phyloP scores from a whole-genome alignment of 2,888 invertebrate species.

The Caenorhabditis sp. region DNA sequence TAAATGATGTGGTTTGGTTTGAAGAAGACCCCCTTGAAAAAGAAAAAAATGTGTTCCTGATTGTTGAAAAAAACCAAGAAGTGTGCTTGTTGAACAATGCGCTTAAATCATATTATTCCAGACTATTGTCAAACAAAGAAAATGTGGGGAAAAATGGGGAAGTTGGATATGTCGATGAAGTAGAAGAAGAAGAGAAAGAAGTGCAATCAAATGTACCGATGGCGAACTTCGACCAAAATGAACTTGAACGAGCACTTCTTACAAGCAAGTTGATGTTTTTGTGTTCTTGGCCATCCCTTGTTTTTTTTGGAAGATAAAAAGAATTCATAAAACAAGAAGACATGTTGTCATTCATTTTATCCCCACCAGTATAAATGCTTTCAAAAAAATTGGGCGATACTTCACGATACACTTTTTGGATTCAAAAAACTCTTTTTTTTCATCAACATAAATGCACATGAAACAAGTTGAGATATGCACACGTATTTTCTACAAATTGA shows the following conservation, averaged over 20 bases:
- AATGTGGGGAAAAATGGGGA: neutral
- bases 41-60: too few species aligned
- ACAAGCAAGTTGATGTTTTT: slow-evolving; percentile 30
- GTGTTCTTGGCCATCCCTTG: neutral
- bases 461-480: neutral
- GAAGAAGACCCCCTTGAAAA: too few species aligned
- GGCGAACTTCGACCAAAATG: slow-evolving; percentile 23
- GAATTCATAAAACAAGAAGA: slow-evolving; percentile 5
- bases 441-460: neutral
- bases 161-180: neutral
- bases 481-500: neutral
- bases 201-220: slow-evolving; percentile 16
- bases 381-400: neutral
- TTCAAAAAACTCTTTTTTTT: neutral
- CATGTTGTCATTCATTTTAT: slow-evolving; percentile 8
- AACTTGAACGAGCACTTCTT: slow-evolving; percentile 37
- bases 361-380: neutral
- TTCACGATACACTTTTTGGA: neutral
- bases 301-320: slow-evolving; percentile 5
- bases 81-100: too few species aligned
- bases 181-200: slow-evolving; percentile 8
- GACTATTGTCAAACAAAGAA: neutral
- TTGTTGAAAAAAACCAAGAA: too few species aligned
- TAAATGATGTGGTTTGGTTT: too few species aligned
- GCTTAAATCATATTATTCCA: neutral